Percentiles rank a stretch among this genome's conserved stretches.
phyloP scores from a whole-genome alignment of 2,113 vertebrate genomes.

The Hemicordylus capensis region DNA sequence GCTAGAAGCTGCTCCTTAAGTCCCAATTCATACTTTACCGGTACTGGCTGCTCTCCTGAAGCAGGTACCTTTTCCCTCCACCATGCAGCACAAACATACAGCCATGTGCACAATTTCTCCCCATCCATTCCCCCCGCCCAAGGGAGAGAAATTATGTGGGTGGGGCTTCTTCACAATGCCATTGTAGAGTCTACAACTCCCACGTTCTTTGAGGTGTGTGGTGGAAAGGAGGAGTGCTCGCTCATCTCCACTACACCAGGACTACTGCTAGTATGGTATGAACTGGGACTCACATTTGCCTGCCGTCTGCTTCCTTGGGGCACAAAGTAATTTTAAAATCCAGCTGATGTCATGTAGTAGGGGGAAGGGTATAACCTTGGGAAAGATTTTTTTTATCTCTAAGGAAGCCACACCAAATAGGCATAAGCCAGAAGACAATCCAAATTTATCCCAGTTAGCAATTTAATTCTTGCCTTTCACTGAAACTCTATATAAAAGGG shows the following conservation, averaged over 20 bases:
- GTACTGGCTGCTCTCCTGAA: background rate
- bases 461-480: background rate
- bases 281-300: too few species aligned
- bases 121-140: background rate
- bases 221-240: too few species aligned
- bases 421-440: background rate
- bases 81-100: background rate
- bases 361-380: background rate
- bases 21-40: background rate
- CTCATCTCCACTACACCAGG: too few species aligned
- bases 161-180: too few species aligned
- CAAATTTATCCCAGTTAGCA: background rate
- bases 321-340: background rate
- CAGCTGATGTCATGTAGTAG: background rate
- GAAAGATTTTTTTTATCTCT: background rate
- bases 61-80: background rate
- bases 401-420: background rate
- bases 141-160: background rate
- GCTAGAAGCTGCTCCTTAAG: background rate
- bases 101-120: background rate
- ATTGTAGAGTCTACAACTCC: too few species aligned
- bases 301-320: too few species aligned
- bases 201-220: too few species aligned
- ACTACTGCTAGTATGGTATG: too few species aligned
- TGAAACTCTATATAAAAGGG: background rate